A percentile compares a stretch with the other conserved stretches of the same genome.
Conservation (phyloP, 2,888 invertebrate species). For the Drosophila bunnanda region DNA sequence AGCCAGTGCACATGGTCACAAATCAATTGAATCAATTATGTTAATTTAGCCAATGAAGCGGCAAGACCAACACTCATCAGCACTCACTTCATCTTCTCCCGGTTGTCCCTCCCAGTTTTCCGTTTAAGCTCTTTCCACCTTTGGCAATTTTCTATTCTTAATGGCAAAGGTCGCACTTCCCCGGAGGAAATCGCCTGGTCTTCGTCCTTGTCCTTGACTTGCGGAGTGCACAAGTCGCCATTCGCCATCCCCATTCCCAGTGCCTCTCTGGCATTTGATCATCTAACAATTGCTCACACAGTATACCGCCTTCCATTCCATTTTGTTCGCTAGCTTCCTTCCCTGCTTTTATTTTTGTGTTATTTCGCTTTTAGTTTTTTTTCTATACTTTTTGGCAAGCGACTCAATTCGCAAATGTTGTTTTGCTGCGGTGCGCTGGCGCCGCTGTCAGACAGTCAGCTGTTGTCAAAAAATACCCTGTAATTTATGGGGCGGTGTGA, state of each 20-base stretch:
- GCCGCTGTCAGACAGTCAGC: conserved; percentile 40
- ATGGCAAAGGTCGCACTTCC: conserved; percentile 68
- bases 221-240: conserved; percentile 55
- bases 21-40: conserved; percentile 79
- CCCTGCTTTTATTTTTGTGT: conserved; percentile 40
- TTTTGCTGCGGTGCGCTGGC: conserved; percentile 50
- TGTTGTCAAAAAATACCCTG: conserved; percentile 41
- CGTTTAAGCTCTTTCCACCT: conserved; percentile 10
- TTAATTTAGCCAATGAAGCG: conserved; percentile 74
- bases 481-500: background rate
- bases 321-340: conserved; percentile 5
- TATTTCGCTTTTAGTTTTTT: conserved; percentile 4
- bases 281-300: conserved; percentile 21
- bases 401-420: conserved; percentile 48
- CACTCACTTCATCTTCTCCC: conserved; percentile 8
- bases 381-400: conserved; percentile 55
- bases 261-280: conserved; percentile 35
- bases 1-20: conserved; percentile 40
- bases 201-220: conserved; percentile 66
- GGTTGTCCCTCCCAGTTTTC: conserved; percentile 10
- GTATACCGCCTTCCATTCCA: conserved; percentile 17
- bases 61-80: conserved; percentile 43
- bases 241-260: conserved; percentile 49
- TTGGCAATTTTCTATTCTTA: conserved; percentile 29
- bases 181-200: conserved; percentile 25